phyloP scores from a whole-genome alignment of 1,140 invertebrate species.

The Pseudomyrmex gracilis region DNA sequence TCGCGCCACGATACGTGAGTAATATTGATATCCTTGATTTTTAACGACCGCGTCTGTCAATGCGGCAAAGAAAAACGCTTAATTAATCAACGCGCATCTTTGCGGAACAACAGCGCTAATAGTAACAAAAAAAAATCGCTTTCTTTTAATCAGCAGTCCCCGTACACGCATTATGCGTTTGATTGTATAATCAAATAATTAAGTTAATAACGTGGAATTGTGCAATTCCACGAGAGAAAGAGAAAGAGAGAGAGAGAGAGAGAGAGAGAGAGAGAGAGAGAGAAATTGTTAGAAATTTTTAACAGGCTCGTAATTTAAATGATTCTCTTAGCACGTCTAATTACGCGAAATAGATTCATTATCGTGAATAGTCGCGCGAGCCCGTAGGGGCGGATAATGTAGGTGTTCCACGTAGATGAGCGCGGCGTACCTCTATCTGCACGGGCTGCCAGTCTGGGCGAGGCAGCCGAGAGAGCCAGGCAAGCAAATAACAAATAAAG shows the following conservation, averaged over 20 bases:
- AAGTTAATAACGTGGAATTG: neutral
- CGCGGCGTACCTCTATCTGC: slow-evolving; percentile 30
- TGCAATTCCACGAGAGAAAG: neutral
- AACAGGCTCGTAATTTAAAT: slow-evolving; percentile 32
- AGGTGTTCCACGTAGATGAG: slow-evolving; percentile 9
- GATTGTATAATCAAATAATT: neutral
- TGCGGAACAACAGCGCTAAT: neutral
- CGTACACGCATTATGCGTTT: neutral
- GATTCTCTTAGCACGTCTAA: slow-evolving; percentile 45
- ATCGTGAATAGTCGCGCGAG: slow-evolving; percentile 47
- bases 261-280: no score
- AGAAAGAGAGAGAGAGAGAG: neutral
- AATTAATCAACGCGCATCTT: slow-evolving; percentile 28
- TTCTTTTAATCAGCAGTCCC: slow-evolving; percentile 10
- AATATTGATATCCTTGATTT: slow-evolving; percentile 49
- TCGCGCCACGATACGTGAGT: slow-evolving; percentile 26
- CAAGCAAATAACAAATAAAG: slow-evolving; percentile 81
- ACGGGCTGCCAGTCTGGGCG: slow-evolving; percentile 48
- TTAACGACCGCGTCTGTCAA: slow-evolving; percentile 47
- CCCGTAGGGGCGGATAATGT: slow-evolving; percentile 64
- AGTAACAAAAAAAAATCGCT: slow-evolving; percentile 10
- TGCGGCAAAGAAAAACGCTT: slow-evolving; percentile 30
- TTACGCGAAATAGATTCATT: slow-evolving; percentile 66
- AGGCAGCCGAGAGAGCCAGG: slow-evolving; percentile 47
- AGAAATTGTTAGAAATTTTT: slow-evolving; percentile 13